Evolutionary conservation across 1,140 invertebrate species (phyloP).

Genomic region (Drosophila malerkotliana): DNA sequence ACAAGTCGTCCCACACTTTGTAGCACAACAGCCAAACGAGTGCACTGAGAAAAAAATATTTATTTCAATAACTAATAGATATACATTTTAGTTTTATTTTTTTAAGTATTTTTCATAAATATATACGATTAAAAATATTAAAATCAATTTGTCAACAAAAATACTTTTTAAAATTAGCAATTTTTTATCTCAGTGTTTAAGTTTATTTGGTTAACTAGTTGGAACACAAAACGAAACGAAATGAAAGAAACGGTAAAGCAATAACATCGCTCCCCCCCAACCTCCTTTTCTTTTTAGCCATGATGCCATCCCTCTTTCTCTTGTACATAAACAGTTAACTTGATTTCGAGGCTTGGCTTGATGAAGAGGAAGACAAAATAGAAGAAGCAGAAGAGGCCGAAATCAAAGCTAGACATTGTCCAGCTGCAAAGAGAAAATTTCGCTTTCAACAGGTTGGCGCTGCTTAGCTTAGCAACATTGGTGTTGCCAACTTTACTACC

Average conservation of each 20-base stretch:
- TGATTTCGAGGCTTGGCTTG: slow-evolving; percentile 68
- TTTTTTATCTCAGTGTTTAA: slow-evolving; percentile 27
- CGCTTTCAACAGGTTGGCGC: slow-evolving; percentile 84
- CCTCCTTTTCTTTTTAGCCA: slow-evolving; percentile 6
- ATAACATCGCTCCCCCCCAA: slow-evolving; percentile 44
- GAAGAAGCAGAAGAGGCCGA: slow-evolving; percentile 39
- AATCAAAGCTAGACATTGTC: slow-evolving; percentile 64
- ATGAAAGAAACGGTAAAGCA: slow-evolving; percentile 75
- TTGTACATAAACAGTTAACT: slow-evolving; percentile 71
- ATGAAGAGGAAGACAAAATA: slow-evolving; percentile 47
- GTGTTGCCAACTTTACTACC: slow-evolving; percentile 45
- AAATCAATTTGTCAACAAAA: background rate
- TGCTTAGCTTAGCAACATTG: slow-evolving; percentile 25
- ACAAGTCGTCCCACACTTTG: slow-evolving; percentile 30
- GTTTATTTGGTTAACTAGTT: slow-evolving; percentile 53
- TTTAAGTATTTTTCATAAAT: background rate
- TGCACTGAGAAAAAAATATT: slow-evolving; percentile 8
- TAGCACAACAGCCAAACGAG: slow-evolving; percentile 16
- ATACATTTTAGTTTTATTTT: background rate
- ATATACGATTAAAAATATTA: background rate
- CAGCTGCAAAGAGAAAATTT: slow-evolving; percentile 72
- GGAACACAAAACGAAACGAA: slow-evolving; percentile 50
- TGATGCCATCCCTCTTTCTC: slow-evolving; percentile 39
- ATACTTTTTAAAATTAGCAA: background rate
- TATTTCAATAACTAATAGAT: background rate